phyloP scores from a whole-genome alignment of 2,113 vertebrate species.

The Ploceus nigricollis region DNA sequence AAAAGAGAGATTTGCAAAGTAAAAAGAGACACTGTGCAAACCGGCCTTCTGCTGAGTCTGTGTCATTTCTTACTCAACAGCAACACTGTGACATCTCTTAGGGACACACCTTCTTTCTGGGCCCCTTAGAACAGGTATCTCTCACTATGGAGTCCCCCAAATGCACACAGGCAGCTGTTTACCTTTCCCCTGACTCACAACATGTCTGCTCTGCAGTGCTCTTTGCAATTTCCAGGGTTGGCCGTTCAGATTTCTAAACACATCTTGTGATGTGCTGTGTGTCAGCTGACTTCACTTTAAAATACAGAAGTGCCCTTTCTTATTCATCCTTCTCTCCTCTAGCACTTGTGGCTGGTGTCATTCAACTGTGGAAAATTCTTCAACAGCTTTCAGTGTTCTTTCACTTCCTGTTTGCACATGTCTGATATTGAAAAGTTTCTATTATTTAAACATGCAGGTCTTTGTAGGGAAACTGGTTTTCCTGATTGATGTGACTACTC shows the following conservation, averaged over 20 bases:
- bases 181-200: not conserved
- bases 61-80: too few relatives aligned
- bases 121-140: not conserved
- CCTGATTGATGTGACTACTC: not conserved
- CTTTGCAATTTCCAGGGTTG: not conserved
- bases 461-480: not conserved
- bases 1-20: too few relatives aligned
- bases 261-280: not conserved
- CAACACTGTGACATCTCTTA: not conserved
- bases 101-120: not conserved
- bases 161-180: not conserved
- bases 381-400: not conserved
- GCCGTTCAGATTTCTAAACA: not conserved
- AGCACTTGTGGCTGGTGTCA: not conserved
- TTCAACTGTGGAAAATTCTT: not conserved
- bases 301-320: not conserved
- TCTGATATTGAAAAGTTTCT: not conserved
- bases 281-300: not conserved
- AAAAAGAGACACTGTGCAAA: too few relatives aligned
- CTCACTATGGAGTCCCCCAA: not conserved
- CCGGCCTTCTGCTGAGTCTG: too few relatives aligned
- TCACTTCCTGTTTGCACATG: not conserved
- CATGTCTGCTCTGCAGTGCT: not conserved
- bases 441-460: not conserved
- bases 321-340: not conserved